Conservation (phyloP, 2,888 invertebrate genomes). For the Macaria liturata region DNA sequence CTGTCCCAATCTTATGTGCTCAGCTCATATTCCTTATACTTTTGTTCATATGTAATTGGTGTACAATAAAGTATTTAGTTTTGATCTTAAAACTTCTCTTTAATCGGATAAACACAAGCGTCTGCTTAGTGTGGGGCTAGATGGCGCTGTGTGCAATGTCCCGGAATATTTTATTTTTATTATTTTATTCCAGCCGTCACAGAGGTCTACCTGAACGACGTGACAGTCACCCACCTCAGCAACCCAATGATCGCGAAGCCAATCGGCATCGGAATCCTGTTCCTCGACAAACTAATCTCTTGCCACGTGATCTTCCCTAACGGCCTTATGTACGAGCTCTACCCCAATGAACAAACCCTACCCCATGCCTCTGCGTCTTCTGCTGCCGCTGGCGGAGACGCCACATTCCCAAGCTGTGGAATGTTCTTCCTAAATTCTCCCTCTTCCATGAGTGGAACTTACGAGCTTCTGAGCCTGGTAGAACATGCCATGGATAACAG, state of each 20-base stretch:
- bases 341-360: conserved; percentile 40
- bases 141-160: too few relatives aligned
- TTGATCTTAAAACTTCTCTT: too few relatives aligned
- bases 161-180: too few relatives aligned
- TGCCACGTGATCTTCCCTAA: conserved; percentile 53
- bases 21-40: too few relatives aligned
- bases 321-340: conserved; percentile 46
- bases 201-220: conserved; percentile 41
- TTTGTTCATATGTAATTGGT: too few relatives aligned
- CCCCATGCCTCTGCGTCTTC: conserved; percentile 3
- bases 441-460: conserved; percentile 46
- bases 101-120: too few relatives aligned
- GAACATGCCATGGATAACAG: conserved; percentile 35
- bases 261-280: conserved; percentile 44
- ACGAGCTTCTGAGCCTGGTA: conserved; percentile 50
- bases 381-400: conserved; percentile 2
- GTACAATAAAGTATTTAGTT: too few relatives aligned
- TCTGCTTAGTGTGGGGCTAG: too few relatives aligned
- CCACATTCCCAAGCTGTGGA: conserved; percentile 16
- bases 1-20: too few relatives aligned
- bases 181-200: conserved; percentile 39
- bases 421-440: conserved; percentile 42
- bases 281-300: conserved; percentile 42
- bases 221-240: conserved; percentile 39
- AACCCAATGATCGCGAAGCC: conserved; percentile 40